Percentiles rank a stretch among this genome's conserved stretches.
Conservation (phyloP, 2,113 vertebrate species). For the Nestor notabilis region DNA sequence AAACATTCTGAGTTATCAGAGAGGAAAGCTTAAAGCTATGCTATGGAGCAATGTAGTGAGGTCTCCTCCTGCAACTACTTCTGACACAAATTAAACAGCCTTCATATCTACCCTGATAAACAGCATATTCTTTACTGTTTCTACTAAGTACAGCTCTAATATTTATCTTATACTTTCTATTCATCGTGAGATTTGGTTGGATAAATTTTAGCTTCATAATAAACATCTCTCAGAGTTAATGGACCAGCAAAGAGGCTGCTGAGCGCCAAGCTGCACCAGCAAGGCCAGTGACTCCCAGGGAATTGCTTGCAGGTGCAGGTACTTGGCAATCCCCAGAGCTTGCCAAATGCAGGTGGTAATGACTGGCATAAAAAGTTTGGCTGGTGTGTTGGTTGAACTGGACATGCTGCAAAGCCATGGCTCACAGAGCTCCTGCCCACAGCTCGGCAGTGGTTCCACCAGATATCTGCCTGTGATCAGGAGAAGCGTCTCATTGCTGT, state of each 20-base stretch:
- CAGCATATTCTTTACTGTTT: neutral
- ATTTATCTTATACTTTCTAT: slow-evolving; percentile 6
- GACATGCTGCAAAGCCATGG: rapidly evolving
- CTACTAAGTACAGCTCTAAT: neutral
- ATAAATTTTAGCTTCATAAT: slow-evolving; percentile 1
- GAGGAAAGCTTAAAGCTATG: neutral
- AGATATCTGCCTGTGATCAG: neutral
- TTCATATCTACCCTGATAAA: neutral
- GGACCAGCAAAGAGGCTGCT: slow-evolving; percentile 14
- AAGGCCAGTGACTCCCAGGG: neutral
- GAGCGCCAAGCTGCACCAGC: neutral
- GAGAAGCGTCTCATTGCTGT: rapidly evolving
- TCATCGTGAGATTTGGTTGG: neutral
- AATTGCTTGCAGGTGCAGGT: slow-evolving; percentile 57
- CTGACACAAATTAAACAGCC: neutral
- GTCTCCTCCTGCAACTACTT: neutral
- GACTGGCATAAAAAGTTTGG: slow-evolving; percentile 10
- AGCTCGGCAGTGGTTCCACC: neutral
- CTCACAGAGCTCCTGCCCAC: neutral
- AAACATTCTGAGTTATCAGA: neutral
- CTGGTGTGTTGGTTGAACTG: neutral
- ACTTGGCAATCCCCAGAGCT: neutral
- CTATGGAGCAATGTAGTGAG: neutral
- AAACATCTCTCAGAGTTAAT: slow-evolving; percentile 14
- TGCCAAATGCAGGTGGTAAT: neutral